Evolutionary conservation across 2,113 vertebrate species (phyloP), one percentile per base, ranked within the genome.

Genomic region (Sphyrna mokarran): DNA sequence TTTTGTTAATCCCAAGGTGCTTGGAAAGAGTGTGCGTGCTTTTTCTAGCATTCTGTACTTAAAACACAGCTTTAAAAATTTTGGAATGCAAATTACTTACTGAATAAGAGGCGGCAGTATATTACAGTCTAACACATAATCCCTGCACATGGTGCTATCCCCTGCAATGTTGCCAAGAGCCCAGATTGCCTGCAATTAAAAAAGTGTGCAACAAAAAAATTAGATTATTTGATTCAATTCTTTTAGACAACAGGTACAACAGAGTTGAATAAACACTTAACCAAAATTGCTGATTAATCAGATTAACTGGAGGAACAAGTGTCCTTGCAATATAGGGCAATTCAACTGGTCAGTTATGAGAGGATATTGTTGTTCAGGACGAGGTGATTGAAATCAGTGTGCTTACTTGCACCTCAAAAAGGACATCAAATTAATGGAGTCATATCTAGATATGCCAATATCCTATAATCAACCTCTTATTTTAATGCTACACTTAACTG

Each of bases 131-230:
- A 99, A 97, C 86, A 99, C 99, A 95, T 99, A 99, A 96, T 99
- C 99, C 96, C 99, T 98, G 98, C 99, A 99, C 98, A 99, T 98
- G 95, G 99, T 99, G 97, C 99, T 99, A 96, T 99, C 99, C 96
- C 99, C 99, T 97, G 99, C 99, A 96, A 99, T 99, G 97, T 99
- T 99, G 96, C 99, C 99, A 96, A 99, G 97, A 96, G 99, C 99
- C 99, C 99, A 99, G 89, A 99, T 99, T 85, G 99, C 99, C 99
- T 99, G 98, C 95, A 96, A 43, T 66, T 66, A 63, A 63, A 85
- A 95, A 26, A 11, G 23, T 16, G 94, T 61, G 95, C 69, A 0
- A 85, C 40, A 43, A 95, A 37, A 37, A 37, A 61, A 85, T 43
- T 40, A 13, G 26, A 58, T 20, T 83, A 33, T 61, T 4, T 33